Base-by-base conservation (phyloP, 2,113 vertebrate genomes). In the Solea solea region DNA sequence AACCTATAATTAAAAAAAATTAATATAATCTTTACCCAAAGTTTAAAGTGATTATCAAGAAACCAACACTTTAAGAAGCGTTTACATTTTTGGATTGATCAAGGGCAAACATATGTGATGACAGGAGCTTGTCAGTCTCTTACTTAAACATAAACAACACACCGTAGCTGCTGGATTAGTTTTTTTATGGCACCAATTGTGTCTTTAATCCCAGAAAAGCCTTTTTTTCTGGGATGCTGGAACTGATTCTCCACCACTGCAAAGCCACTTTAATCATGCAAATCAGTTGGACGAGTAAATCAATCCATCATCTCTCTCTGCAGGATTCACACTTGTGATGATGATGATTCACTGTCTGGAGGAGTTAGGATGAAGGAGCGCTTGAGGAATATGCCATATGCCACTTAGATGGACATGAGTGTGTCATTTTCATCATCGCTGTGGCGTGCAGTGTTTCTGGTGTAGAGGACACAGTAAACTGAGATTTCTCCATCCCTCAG, bases 261-360 rank as follows among this genome's bases (percentile, higher is more conserved):
- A 64, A 76, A 53, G 46, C 46, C 74, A 83, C 80, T 85, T 81
- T 54, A 83, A 85, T 85, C 74, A 81, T 74, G 74, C 53, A 77
- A 78, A 86, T 85, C 48, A 74, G 48, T 2, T 2, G 25, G 13
- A 45, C 54, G 62, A 27, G 48, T 15, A 58, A 55, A 61, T 56
- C 5, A 71, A 49, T 59, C 69, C 45, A 49, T 57, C 49, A 60
- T n/a, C 41, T 41, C 16, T 15, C 59, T 62, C 45, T 41, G 61
- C 50, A 51, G 78, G 65, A 67, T 69, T 64, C 57, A 52, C 21
- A 13, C 71, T 45, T 44, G 21, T 16, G 10, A 62, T 46, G 45
- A 42, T 60, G 28, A 42, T 65, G 60, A 73, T 46, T 72, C 27
- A 66, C 21, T 54, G 66, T 73, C 63, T 84, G 60, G 57, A 53